Evolutionary conservation across 2,797 vertebrate genomes (phyloP), one percentile per base, ranked within the genome.

Genomic region (Leptatherina wallacei): DNA sequence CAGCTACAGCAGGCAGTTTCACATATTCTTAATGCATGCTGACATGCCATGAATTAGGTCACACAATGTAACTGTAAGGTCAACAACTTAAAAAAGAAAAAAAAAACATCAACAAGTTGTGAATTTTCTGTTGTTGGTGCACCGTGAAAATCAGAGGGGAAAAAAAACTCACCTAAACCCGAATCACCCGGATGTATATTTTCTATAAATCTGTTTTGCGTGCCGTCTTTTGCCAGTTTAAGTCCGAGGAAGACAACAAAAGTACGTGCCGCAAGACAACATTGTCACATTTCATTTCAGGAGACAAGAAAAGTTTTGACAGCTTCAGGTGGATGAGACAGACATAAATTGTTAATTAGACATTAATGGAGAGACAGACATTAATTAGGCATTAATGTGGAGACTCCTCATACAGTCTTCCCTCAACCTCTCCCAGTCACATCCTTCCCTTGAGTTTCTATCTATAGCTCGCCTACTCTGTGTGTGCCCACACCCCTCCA

Each of bases 361-460:
- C 84, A 85, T 86, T 90, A 91, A 86, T 75, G 75, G 69, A 75
- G 49, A 84, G 88, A 82, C 84, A 85, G 86, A 83, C 89, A 86
- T 89, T 90, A 91, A 92, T 92, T 90, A 90, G 83, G 62, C 74
- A 90, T 90, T 88, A 88, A 90, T 73, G 90, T 73, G 81, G 85
- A 75, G 82, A 69, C 74, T 82, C 86, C 73, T 81, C 27, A 61
- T 65, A 73, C 66, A 79, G 74, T 71, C 77, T 81, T 59, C 70
- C 52, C 52, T 66, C 77, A 54, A 65, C 69, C 77, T 75, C 81
- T 81, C 58, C 33, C 59, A 75, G 65, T 73, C 82, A 73, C 78
- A 70, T 82, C 75, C 74, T 77, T 79, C 78, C 73, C 24, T 42
- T 64, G 64, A 29, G 20, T 69, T 76, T 80, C 83, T 80, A 81